phyloP scores from a whole-genome alignment of 2,888 invertebrate species.

The Phymatocera aterrima region DNA sequence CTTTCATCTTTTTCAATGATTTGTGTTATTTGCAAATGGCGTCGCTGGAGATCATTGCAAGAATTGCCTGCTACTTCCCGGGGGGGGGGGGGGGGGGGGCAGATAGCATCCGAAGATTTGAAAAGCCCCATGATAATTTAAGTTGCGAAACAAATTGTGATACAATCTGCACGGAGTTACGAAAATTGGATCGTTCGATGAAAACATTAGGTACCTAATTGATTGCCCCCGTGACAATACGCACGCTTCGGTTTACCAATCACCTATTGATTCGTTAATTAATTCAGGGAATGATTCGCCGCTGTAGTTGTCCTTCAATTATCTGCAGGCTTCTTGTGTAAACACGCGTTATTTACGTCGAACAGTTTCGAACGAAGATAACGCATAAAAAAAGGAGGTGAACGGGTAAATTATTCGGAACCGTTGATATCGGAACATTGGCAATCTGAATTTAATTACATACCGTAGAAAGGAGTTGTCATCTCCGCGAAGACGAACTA shows the following conservation, averaged over 20 bases:
- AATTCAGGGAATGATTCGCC: not conserved
- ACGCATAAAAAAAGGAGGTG: not conserved
- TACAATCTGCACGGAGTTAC: not conserved
- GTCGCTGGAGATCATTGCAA: too few relatives aligned
- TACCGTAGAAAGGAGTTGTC: not conserved
- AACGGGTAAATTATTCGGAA: too few relatives aligned
- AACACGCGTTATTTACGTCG: too few relatives aligned
- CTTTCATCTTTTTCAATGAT: too few relatives aligned
- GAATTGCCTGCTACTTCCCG: too few relatives aligned
- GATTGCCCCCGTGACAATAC: not conserved
- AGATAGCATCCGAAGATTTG: too few relatives aligned
- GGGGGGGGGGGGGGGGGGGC: too few relatives aligned
- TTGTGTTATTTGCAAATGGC: not conserved
- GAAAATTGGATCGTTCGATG: not conserved
- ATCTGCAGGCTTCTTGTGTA: not conserved
- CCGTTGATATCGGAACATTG: too few relatives aligned
- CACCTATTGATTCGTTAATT: not conserved
- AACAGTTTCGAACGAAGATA: too few relatives aligned
- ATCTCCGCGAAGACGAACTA: slow-evolving; percentile 12
- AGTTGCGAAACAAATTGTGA: not conserved
- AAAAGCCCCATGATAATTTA: too few relatives aligned
- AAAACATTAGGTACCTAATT: not conserved
- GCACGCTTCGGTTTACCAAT: not conserved
- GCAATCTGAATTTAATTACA: not conserved
- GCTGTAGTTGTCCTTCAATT: not conserved